Evolutionary conservation across 2,113 vertebrate species (phyloP).

Genomic region (Choloepus hoffmanni): DNA sequence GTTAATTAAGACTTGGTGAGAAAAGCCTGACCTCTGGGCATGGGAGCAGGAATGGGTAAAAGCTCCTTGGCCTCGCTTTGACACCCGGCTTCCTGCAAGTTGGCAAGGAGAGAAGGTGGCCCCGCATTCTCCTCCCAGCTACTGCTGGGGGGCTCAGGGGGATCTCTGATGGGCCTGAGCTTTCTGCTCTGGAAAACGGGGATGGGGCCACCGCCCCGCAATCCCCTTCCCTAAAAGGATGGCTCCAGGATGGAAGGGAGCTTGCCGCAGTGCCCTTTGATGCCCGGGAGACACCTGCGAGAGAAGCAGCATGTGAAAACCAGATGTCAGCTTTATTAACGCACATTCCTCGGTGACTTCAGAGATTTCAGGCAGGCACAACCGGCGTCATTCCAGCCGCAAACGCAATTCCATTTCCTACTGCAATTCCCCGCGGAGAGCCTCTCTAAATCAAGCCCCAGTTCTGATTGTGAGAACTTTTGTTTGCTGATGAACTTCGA

Average conservation of each 20-base stretch:
- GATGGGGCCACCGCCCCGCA: neutral
- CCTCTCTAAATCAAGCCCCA: slow-evolving; percentile 50
- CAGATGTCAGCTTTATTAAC: neutral
- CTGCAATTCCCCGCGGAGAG: slow-evolving; percentile 22
- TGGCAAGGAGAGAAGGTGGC: fast-evolving
- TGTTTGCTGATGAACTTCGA: slow-evolving; percentile 48
- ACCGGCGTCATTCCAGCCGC: neutral
- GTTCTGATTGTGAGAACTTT: slow-evolving; percentile 15
- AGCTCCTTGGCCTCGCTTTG: neutral
- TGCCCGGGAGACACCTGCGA: neutral
- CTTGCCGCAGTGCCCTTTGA: neutral
- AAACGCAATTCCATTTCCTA: slow-evolving; percentile 40
- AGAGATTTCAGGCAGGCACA: neutral
- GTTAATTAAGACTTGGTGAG: slow-evolving; percentile 61
- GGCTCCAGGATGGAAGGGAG: neutral
- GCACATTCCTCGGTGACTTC: fast-evolving
- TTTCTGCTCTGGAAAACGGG: neutral
- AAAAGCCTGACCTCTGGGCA: slow-evolving; percentile 9
- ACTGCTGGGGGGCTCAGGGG: neutral
- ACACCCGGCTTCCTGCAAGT: neutral
- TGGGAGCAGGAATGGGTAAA: neutral
- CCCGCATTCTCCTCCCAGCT: neutral
- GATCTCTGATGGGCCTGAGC: neutral
- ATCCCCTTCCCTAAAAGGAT: neutral
- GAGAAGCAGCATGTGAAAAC: neutral